phyloP scores from a whole-genome alignment of 2,888 invertebrate species.

The Polydrusus tereticollis region DNA sequence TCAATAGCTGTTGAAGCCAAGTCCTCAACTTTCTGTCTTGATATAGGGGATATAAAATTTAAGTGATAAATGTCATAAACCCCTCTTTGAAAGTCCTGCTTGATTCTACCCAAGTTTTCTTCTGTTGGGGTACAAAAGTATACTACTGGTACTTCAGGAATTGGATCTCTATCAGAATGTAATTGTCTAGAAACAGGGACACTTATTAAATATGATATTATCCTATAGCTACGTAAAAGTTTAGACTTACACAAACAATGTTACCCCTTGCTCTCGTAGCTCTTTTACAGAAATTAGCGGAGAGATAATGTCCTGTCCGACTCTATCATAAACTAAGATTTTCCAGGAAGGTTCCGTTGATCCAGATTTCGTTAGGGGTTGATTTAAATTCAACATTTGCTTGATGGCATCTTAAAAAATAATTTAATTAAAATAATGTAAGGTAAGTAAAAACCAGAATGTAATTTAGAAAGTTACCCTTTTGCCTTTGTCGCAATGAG shows the following conservation, averaged over 20 bases:
- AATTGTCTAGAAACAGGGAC: slow-evolving; percentile 75
- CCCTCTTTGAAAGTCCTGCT: slow-evolving; percentile 89
- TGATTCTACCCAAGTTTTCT: slow-evolving; percentile 94
- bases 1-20: slow-evolving; percentile 93
- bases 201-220: slow-evolving; percentile 20
- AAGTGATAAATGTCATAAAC: slow-evolving; percentile 95
- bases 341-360: slow-evolving; percentile 95
- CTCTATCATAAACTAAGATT: slow-evolving; percentile 94
- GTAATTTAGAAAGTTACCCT: slow-evolving; percentile 69
- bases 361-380: slow-evolving; percentile 80
- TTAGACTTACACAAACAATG: slow-evolving; percentile 96
- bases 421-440: neutral
- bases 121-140: slow-evolving; percentile 98
- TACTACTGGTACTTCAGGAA: slow-evolving; percentile 98
- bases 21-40: slow-evolving; percentile 94
- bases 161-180: slow-evolving; percentile 90
- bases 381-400: slow-evolving; percentile 96
- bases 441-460: too few species aligned
- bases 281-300: slow-evolving; percentile 97
- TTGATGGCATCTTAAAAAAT: slow-evolving; percentile 84
- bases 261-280: slow-evolving; percentile 94
- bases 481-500: slow-evolving; percentile 79
- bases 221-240: too few species aligned
- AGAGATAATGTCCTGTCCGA: slow-evolving; percentile 98
- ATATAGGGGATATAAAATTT: slow-evolving; percentile 96